Base-by-base conservation (phyloP, 2,888 invertebrate genomes). In the Pyrrhosoma nymphula region DNA sequence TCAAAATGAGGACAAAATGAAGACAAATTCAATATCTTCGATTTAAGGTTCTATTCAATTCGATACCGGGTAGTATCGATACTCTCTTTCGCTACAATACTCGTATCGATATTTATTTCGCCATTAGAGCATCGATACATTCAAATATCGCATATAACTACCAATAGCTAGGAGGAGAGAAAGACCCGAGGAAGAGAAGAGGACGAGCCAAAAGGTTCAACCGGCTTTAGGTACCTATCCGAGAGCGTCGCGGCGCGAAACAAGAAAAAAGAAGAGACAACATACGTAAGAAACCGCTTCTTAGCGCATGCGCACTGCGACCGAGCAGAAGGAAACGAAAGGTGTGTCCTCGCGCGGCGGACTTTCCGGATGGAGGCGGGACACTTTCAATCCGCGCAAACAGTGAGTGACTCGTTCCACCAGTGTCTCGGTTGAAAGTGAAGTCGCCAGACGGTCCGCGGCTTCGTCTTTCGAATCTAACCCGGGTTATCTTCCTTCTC, bases 331-430 rank as follows among this genome's bases (percentile, higher is more conserved):
- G 82, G 82, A 82, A 82, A 82, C 26, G 35, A 82, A 35, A 35
- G 30, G 82, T 82, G 82, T 82, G 82, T 35, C 60, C 60, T 60
- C 82, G 35, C 18, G 82, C 14, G 82, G 35, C 82, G 82, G 82
- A 82, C 82, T 82, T 82, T 82, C 30, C 82, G 82, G 82, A 82
- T 82, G 82, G 26, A 23, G 69, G 69, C 69, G 69, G 69, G 69
- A 35, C 30, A 35, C 82, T 35, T 35, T 35, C 35, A 82, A 30
- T 35, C 16, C 82, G 82, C 14, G 35, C 82, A 82, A n/a, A 35
- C 16, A 82, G 82, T 35, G 82, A 82, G 82, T 35, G 82, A 82
- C 82, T 30, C 30, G 82, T 82, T 82, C 30, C 47, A n/a, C 82
- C 82, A 18, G 82, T 82, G 82, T 35, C 82, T 10, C 30, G 26